Conservation (phyloP, 1,140 invertebrate genomes). For the Tetraneura akinire region DNA sequence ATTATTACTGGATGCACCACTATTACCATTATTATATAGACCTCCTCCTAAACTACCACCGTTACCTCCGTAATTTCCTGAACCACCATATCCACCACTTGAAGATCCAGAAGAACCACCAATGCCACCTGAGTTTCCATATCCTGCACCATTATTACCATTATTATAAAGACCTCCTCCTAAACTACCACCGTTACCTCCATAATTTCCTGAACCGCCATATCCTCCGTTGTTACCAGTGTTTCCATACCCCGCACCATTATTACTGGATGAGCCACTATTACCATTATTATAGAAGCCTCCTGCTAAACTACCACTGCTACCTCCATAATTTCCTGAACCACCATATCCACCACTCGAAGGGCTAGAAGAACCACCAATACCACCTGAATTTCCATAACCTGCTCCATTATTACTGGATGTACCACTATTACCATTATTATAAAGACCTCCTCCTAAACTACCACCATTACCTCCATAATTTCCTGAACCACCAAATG, state of each 20-base stretch:
- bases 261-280: neutral
- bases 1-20: slow-evolving; percentile 37
- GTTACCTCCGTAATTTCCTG: slow-evolving; percentile 18
- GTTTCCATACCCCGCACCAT: neutral
- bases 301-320: neutral
- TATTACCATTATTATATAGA: neutral
- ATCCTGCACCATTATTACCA: too few species aligned
- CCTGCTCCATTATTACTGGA: neutral
- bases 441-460: slow-evolving; percentile 1
- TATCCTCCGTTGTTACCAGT: neutral
- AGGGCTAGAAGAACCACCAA: neutral
- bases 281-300: too few species aligned
- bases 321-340: neutral
- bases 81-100: neutral
- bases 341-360: neutral
- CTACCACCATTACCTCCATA: slow-evolving; percentile 18
- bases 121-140: neutral
- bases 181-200: neutral
- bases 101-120: neutral
- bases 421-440: neutral
- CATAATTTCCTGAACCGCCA: neutral
- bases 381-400: neutral
- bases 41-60: slow-evolving; percentile 32
- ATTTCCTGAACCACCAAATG: slow-evolving; percentile 9
- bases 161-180: too few species aligned